Base-by-base conservation (phyloP, 2,888 invertebrate species). In the Sicus ferrugineus region DNA sequence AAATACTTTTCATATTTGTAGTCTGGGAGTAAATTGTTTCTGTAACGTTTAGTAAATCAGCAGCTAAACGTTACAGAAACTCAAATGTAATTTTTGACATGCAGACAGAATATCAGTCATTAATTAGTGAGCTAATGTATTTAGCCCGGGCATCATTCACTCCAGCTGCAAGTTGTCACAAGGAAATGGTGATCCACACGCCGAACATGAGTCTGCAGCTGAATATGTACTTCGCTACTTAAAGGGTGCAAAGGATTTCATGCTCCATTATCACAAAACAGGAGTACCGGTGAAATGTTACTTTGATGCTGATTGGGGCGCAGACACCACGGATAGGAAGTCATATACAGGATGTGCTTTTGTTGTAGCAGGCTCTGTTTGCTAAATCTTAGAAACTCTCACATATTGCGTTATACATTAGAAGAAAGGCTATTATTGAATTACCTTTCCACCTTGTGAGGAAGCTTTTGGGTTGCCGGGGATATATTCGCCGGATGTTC, bases 251-350 rank as follows among this genome's bases (percentile, higher is more conserved):
- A 23, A 23, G 1, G 31, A 64, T 50, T 38, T 71, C 11, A 71
- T 66, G 5, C 48, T 73, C 14, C 30, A 23, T 21, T 73, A 72
- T 30, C 23, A 38, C 7, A 64, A 71, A 26, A 54, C 67, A n/a
- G 73, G 64, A 5, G 16, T 67, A 28, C 26, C 50, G 19, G 48
- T 73, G 2, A 38, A 48, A 3, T 69, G 72, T 1, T 76, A 68
- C 21, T 70, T 68, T 5, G 75, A 74, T 66, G 73, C 72, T 9
- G 74, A 75, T 50, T 76, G 75, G 74, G 72, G 66, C n/a, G 70
- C 69, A 23, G 66, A 70, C 52, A 5, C 21, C 31, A 7, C 11
- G 14, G 62, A 70, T n/a, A 61, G 73, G 58, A 73, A 68, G 69
- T 74, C 70, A 6, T 72, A 71, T 42, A 63, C 62, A 9, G 73